phyloP scores from a whole-genome alignment of 2,888 invertebrate genomes.

The Drosophila prostipennis region DNA sequence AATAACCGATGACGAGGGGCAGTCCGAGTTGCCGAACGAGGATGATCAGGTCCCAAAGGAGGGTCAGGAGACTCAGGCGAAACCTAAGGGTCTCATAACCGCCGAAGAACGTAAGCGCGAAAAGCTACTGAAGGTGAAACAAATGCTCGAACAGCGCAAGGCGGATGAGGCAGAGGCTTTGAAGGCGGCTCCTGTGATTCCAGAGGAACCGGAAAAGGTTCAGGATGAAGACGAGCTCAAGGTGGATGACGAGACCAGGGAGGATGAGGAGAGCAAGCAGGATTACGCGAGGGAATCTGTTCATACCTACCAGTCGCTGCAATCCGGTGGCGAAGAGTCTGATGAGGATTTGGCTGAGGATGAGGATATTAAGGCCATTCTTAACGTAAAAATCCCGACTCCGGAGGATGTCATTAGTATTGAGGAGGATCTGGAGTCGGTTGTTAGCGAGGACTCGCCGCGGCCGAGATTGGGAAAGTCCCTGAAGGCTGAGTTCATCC shows the following conservation, averaged over 20 bases:
- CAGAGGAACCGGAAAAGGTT: neutral
- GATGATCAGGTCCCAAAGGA: neutral
- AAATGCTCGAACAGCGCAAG: constrained; percentile 1
- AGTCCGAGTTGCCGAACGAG: neutral
- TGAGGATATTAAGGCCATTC: constrained; percentile 2
- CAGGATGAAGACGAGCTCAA: neutral
- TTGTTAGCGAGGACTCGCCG: constrained; percentile 6
- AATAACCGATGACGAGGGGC: neutral
- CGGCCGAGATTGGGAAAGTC: constrained; percentile 2
- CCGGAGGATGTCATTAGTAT: neutral
- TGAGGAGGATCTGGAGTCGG: neutral
- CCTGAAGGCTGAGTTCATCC: constrained; percentile 14
- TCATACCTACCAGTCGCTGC: neutral
- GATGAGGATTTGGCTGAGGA: constrained; percentile 3
- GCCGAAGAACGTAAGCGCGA: constrained; percentile 14
- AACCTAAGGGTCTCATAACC: neutral
- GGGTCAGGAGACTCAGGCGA: neutral
- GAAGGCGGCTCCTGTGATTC: too few species aligned
- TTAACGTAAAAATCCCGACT: neutral
- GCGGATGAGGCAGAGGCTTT: neutral
- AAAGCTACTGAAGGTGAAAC: constrained; percentile 22
- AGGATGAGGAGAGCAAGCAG: neutral
- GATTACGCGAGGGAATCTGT: neutral
- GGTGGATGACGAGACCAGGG: neutral
- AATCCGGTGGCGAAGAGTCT: neutral